Conservation (phyloP, 2,888 invertebrate genomes). For the Ischnus inquisitorius region DNA sequence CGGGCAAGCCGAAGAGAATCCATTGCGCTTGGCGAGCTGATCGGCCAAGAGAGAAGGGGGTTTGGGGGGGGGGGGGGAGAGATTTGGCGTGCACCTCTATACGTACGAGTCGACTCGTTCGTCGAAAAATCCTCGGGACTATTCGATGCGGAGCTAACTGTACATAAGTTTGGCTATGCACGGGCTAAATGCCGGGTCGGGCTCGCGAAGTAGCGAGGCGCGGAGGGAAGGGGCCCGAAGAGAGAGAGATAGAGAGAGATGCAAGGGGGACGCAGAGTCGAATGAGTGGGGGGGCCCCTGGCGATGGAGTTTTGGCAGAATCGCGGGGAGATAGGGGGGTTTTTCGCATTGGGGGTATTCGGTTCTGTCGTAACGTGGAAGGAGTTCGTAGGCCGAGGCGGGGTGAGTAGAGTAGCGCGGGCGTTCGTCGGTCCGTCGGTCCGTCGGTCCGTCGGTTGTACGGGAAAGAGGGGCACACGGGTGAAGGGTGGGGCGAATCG, state of each 20-base stretch:
- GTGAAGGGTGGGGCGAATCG: conserved; percentile 62
- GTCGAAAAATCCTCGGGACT: conserved; percentile 77
- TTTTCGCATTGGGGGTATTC: conserved; percentile 67
- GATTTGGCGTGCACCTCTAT: conserved; percentile 18
- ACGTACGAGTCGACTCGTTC: conserved; percentile 22
- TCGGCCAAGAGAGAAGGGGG: conserved; percentile 7
- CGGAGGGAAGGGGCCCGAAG: conserved; percentile 66
- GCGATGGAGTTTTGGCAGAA: conserved; percentile 64
- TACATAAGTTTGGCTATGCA: conserved; percentile 83
- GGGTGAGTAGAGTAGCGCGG: conserved; percentile 70
- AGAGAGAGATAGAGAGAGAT: conserved; percentile 67
- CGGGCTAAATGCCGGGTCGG: conserved; percentile 79
- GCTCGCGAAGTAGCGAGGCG: conserved; percentile 74
- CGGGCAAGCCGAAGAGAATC: conserved; percentile 23
- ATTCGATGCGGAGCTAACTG: conserved; percentile 81
- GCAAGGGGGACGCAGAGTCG: conserved; percentile 68
- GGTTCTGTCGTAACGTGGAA: conserved; percentile 17
- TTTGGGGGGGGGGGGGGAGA: background rate
- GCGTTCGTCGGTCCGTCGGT: conserved; percentile 72
- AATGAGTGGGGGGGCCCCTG: conserved; percentile 64
- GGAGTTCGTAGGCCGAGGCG: conserved; percentile 59
- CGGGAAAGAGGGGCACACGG: conserved; percentile 64
- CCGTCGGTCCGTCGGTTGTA: conserved; percentile 63
- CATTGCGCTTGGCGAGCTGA: conserved; percentile 26
- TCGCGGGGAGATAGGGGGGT: conserved; percentile 67